phyloP scores from a whole-genome alignment of 2,888 invertebrate species.

The Antheraea assamensis region DNA sequence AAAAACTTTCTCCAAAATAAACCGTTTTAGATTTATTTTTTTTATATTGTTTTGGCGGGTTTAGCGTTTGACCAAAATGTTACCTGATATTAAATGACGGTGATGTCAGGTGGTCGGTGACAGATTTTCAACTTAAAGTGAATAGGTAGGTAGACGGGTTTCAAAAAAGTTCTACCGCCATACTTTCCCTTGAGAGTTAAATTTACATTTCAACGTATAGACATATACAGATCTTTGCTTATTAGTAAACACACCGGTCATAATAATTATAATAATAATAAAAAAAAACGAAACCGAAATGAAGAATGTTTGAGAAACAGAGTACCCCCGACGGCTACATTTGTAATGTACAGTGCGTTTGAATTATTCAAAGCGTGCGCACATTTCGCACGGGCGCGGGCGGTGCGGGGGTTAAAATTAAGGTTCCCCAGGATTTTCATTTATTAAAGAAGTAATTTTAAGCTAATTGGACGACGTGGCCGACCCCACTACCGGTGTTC shows the following conservation, averaged over 20 bases:
- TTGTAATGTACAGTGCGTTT: conserved; percentile 41
- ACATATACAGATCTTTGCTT: not conserved
- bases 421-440: conserved; percentile 51
- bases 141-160: no score
- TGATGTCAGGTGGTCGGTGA: no score
- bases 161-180: no score
- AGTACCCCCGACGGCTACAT: conserved; percentile 29
- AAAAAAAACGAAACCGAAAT: conserved; percentile 14
- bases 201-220: no score
- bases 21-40: no score
- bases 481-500: not conserved
- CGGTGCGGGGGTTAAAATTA: conserved; percentile 50
- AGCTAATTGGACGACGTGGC: conserved; percentile 48
- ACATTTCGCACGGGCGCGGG: conserved; percentile 39
- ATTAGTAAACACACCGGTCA: no score
- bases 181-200: no score
- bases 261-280: not conserved
- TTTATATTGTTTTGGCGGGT: no score
- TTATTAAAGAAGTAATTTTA: conserved; percentile 60
- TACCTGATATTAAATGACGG: no score
- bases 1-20: no score
- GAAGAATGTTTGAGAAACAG: conserved; percentile 35
- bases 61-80: no score
- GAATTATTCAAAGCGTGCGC: conserved; percentile 48
- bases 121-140: no score